phyloP scores from a whole-genome alignment of 1,140 invertebrate genomes.

The Asobara japonica region DNA sequence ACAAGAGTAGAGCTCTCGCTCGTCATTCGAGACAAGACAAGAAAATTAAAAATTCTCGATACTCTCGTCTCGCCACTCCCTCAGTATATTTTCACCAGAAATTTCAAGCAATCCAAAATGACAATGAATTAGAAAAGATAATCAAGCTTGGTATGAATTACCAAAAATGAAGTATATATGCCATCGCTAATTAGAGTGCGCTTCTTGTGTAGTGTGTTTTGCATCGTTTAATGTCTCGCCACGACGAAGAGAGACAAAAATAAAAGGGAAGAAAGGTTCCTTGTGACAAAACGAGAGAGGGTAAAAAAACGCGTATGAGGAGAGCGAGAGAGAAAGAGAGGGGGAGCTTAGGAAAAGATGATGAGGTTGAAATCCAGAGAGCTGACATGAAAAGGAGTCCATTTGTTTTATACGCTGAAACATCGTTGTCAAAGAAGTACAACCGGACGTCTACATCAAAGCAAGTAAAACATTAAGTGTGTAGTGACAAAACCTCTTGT shows the following conservation, averaged over 20 bases:
- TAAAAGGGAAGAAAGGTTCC: constrained; percentile 27
- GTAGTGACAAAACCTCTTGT: constrained; percentile 20
- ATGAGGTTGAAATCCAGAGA: constrained; percentile 16
- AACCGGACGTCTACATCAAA: constrained; percentile 39
- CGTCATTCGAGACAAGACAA: no score
- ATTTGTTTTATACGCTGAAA: constrained; percentile 36
- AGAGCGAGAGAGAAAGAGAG: no score
- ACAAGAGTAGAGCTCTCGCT: no score
- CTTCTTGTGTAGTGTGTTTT: constrained; percentile 45
- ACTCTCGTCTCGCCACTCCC: no score
- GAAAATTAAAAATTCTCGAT: no score
- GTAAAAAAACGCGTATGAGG: neutral
- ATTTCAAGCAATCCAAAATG: neutral
- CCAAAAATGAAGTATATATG: constrained; percentile 47
- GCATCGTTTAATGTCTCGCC: constrained; percentile 36
- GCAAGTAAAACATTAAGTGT: constrained; percentile 37
- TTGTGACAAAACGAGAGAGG: constrained; percentile 8
- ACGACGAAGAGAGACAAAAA: constrained; percentile 29
- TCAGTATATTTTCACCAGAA: neutral
- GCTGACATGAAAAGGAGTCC: constrained; percentile 29
- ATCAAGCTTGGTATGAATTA: constrained; percentile 53
- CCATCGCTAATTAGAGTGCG: constrained; percentile 60
- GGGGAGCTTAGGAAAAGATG: neutral
- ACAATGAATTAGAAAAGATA: constrained; percentile 33
- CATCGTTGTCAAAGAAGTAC: constrained; percentile 27